These are phyloP conservation scores for Hydrotaea diabolus DNA, from an alignment of 2,888 invertebrate genomes.

Conservation along the genomic window DNA sequence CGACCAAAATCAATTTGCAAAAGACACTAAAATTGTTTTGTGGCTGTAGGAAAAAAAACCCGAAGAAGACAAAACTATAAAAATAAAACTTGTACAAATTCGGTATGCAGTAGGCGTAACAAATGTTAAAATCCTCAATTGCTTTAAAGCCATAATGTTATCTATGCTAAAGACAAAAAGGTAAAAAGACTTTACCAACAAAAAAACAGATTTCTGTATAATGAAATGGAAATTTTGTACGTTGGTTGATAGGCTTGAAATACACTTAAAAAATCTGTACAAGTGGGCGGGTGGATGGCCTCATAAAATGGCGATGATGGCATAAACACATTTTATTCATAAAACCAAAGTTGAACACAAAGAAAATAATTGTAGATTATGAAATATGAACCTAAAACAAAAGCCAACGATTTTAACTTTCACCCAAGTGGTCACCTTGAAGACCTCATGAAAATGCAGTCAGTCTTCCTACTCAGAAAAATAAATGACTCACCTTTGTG, in stretches of 20 bases:
- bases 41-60: neutral
- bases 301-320: neutral
- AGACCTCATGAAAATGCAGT: neutral
- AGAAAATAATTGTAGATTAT: neutral
- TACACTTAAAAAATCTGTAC: neutral
- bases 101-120: slow-evolving; percentile 50
- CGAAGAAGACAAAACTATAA: neutral
- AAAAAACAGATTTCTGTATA: slow-evolving; percentile 7
- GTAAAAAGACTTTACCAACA: neutral
- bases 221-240: neutral
- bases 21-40: neutral
- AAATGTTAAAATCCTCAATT: slow-evolving; percentile 42
- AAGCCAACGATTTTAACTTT: neutral
- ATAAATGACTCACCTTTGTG: too few relatives aligned
- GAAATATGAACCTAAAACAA: too few relatives aligned
- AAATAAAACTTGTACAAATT: slow-evolving; percentile 20
- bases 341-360: neutral
- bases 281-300: slow-evolving; percentile 38
- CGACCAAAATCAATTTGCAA: slow-evolving; percentile 37
- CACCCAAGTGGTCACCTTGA: neutral
- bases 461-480: neutral
- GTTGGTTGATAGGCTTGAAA: slow-evolving; percentile 35
- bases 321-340: neutral
- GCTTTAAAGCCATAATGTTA: neutral
- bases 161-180: slow-evolving; percentile 8